Conservation (phyloP, 2,113 vertebrate genomes). For the Bujurquina vittata region DNA sequence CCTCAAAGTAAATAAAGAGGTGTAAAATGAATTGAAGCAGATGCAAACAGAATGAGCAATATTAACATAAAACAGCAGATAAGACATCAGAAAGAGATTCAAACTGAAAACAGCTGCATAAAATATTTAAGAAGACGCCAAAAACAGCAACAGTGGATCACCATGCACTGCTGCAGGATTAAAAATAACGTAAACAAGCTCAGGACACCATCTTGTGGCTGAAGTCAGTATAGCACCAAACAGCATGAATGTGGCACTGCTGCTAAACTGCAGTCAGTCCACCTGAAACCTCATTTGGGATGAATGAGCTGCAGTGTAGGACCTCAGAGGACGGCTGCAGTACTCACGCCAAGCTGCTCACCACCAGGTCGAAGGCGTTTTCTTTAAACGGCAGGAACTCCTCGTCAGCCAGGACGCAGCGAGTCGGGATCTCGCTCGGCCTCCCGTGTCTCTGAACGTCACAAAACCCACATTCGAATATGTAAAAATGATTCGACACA, state of each 20-base stretch:
- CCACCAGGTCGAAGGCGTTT: slow-evolving; percentile 91
- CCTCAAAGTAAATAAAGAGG: background rate
- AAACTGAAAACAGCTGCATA: background rate
- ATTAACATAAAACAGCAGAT: background rate
- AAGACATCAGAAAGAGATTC: background rate
- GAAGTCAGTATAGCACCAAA: background rate
- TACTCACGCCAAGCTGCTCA: slow-evolving; percentile 92
- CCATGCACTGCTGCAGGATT: background rate
- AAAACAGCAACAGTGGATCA: background rate
- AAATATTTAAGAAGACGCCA: background rate
- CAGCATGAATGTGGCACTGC: background rate
- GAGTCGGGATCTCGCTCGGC: slow-evolving; percentile 82
- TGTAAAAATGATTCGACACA: background rate
- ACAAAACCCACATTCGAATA: background rate
- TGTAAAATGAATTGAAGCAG: background rate
- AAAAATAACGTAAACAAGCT: background rate
- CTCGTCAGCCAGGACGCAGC: slow-evolving; percentile 88
- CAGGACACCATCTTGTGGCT: background rate
- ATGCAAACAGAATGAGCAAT: background rate
- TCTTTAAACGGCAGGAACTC: slow-evolving; percentile 95
- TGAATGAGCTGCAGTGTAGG: no score
- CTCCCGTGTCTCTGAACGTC: slow-evolving; percentile 78
- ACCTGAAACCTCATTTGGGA: background rate
- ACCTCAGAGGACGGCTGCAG: no score
- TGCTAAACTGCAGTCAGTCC: background rate